Evolutionary conservation across 2,797 vertebrate genomes (phyloP), one percentile per base, ranked within the genome.

Genomic region (Neosalanx taihuensis): DNA sequence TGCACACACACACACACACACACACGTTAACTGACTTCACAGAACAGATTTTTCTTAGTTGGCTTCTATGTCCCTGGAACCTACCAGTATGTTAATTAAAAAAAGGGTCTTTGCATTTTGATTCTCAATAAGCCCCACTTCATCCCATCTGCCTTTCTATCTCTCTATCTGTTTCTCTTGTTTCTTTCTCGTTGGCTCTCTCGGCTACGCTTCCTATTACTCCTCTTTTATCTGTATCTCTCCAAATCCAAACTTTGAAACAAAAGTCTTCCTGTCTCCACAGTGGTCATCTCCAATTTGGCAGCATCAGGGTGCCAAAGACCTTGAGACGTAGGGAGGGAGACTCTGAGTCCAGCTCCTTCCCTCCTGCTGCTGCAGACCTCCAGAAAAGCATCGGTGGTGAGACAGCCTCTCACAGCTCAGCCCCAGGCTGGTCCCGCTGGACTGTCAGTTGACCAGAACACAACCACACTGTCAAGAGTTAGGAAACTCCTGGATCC

Each of bases 251-350:
- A 59, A 20, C 33, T 29, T 31, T 13, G 17, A 17, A 26, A 66
- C 41, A 68, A 76, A 66, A 82, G 79, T 60, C 23, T 75, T 75
- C 1, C 46, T 18, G 51, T 76, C 68, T 73, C 31, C 64, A 71
- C 60, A 5, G 73, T 6, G 46, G 74, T 61, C 64, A 6, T 26
- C 64, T 66, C 10, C 2, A 26, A 12, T 29, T 63, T 79, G 74
- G 79, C 72, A 73, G 71, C 67, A 57, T 63, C 0, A 0, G 13
- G 65, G 74, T 72, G 70, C 74, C 79, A 69, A 53, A 79, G 69
- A 78, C 76, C 80, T 82, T 82, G 73, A 86, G 72, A 69, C 75
- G 78, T 70, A 78, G 76, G 26, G 71, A 76, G 69, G 57, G 73
- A 17, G 64, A 78, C 74, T 72, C 49, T 51, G 76, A 79, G 35